A percentile compares a stretch with the other conserved stretches of the same genome.
Conservation (phyloP, 2,888 invertebrate genomes). For the Lysandra coridon region DNA sequence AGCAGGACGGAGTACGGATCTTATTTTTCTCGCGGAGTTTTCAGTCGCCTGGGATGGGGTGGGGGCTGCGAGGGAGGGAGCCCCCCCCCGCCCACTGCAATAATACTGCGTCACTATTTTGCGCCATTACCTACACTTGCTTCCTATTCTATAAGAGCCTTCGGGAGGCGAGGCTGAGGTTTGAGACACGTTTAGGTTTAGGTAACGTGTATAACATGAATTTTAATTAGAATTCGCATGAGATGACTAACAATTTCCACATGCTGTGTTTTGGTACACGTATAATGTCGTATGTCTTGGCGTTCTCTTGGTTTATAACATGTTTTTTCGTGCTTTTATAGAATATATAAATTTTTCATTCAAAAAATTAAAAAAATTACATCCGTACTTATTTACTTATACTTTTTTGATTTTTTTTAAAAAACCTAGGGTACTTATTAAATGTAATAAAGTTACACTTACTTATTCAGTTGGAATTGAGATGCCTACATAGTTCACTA, state of each 20-base stretch:
- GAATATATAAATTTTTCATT: background rate
- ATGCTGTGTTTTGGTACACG: background rate
- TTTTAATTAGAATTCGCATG: constrained; percentile 30
- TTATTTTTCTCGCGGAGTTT: constrained; percentile 81
- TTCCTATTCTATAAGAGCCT: constrained; percentile 78
- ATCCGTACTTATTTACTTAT: background rate
- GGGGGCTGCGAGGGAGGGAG: constrained; percentile 52
- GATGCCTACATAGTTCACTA: background rate
- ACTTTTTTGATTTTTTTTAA: background rate
- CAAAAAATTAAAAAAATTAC: background rate
- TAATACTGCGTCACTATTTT: constrained; percentile 82
- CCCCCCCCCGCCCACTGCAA: constrained; percentile 72
- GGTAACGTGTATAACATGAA: constrained; percentile 26
- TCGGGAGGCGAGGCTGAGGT: constrained; percentile 56
- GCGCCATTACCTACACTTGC: constrained; percentile 81
- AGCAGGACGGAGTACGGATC: constrained; percentile 79
- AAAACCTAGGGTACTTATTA: background rate
- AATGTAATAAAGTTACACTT: background rate
- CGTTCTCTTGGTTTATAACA: background rate
- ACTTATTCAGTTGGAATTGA: background rate
- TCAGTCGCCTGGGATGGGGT: constrained; percentile 69
- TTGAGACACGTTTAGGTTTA: constrained; percentile 32
- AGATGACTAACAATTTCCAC: constrained; percentile 20
- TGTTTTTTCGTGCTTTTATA: background rate
- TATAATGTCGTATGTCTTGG: background rate